A percentile compares a stretch with the other conserved stretches of the same genome.
phyloP scores from a whole-genome alignment of 2,888 invertebrate species.

The Trichogramma dendrolimi region DNA sequence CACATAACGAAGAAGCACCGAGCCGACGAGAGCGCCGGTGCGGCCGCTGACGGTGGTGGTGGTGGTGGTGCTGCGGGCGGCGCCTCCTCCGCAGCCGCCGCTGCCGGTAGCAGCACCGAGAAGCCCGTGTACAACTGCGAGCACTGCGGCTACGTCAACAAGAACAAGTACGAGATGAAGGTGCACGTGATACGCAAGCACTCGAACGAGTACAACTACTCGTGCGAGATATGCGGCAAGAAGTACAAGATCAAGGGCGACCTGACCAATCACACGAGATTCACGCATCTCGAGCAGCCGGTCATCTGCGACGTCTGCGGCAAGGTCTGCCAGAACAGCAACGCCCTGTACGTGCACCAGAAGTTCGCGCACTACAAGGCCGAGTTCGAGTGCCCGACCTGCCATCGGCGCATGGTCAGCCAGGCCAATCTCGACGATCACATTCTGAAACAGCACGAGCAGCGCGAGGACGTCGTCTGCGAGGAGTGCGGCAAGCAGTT shows the following conservation, averaged over 20 bases:
- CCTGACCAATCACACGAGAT: constrained; percentile 34
- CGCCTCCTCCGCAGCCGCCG: neutral
- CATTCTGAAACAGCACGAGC: constrained; percentile 47
- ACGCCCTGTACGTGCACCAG: constrained; percentile 47
- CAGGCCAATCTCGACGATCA: constrained; percentile 53
- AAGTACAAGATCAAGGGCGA: constrained; percentile 40
- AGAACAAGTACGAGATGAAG: constrained; percentile 43
- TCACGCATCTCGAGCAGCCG: constrained; percentile 33
- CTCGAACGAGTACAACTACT: constrained; percentile 36
- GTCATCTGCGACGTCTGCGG: constrained; percentile 43
- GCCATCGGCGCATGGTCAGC: constrained; percentile 50
- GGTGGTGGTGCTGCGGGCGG: neutral
- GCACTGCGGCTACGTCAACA: constrained; percentile 42
- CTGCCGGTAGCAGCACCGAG: constrained; percentile 6
- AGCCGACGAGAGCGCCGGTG: neutral
- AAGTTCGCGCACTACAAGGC: constrained; percentile 49
- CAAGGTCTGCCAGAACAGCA: constrained; percentile 46
- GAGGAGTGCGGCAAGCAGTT: constrained; percentile 50
- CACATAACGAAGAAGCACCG: constrained; percentile 47
- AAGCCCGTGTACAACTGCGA: constrained; percentile 35
- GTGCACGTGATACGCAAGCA: constrained; percentile 42
- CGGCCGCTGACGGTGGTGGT: neutral
- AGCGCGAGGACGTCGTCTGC: constrained; percentile 48
- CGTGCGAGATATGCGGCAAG: constrained; percentile 39
- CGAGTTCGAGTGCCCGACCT: constrained; percentile 47